Base-by-base conservation (phyloP, 2,797 vertebrate species). In the Leuciscus waleckii region DNA sequence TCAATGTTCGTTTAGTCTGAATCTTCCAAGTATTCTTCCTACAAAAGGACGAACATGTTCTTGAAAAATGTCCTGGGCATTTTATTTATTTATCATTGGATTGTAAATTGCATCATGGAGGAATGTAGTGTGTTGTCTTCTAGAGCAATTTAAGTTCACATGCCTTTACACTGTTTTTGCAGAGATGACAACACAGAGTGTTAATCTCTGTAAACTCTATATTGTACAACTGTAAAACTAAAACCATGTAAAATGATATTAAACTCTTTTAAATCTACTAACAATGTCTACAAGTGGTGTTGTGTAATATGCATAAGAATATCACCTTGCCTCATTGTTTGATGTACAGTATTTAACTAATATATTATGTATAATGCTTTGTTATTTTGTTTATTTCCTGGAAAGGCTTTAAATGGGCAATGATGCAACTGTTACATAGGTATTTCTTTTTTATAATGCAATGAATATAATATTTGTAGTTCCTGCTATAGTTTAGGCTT, bases 1-100 rank as follows among this genome's bases (percentile, higher is more conserved):
- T 41, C 84, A 85, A 86, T 35, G 70, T 90, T 91, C 92, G 90
- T 88, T 87, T 85, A 84, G 39, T 86, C 56, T 91, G 56, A 84
- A 67, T 71, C 26, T 79, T 73, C 69, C 21, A 16, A 8, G 29
- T 65, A n/a, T 65, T 21, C 19, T 43, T 68, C 74, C n/a, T 74
- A 21, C 74, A 56, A 75, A 29, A 70, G 51, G 23, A 70, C 43
- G 68, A 29, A 43, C 16, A 41, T 39, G 35, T 58, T 43, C 68
- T 41, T 39, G 8, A 17, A 39, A 70, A 39, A 54, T 46, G 7
- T 79, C 32, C 10, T 41, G 56, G 39, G 35, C 26, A 49, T 67
- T 49, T 46, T 46, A 51, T 78, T 61, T 14, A 5, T 41, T 41
- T 17, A 21, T 32, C 23, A 35, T 17, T 58, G 14, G 7, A 39